Evolutionary conservation across 2,888 invertebrate species (phyloP), one percentile per base, ranked within the genome.

Genomic region (Schizotus pectinicornis): DNA sequence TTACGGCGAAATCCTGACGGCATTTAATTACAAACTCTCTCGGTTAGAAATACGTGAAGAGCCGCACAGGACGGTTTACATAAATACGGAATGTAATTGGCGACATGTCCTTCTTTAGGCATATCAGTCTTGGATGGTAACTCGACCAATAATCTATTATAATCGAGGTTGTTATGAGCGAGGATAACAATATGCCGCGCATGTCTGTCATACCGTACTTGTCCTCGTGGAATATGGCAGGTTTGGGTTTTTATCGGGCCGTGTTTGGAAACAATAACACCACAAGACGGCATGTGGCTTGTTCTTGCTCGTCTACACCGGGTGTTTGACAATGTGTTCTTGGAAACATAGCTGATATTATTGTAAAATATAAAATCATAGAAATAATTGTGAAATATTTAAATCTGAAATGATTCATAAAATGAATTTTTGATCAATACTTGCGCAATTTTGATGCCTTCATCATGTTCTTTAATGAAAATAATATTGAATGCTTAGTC

Each of bases 231-330:
- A 63, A 62, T 66, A 63, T 65, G 57, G 64, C 58, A 22, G 49
- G 53, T 57, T 45, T 31, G 49, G 12, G 52, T 67, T 65, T 64
- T 65, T 64, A 49, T 51, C 50, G 46, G 45, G 57, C 67, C 69
- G 69, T 69, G 68, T 69, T 70, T 64, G 71, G 69, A 68, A 70
- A 69, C 61, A 63, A 65, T 68, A 67, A 69, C 65, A 68, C 63
- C 63, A 59, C 61, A 57, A 61, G 63, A 61, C 62, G 57, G 63
- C 63, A 59, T 62, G 67, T 54, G 61, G 49, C 59, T 52, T 55
- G 53, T 65, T 62, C 59, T 65, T 64, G 61, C 57, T 63, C 59
- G 49, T 51, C 57, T 64, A 58, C 56, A 58, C 56, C 58, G 65
- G 57, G 38, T 22, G 22, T 22, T 22, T 2, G 22, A 22, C 2